A percentile compares a stretch with the other conserved stretches of the same genome.
phyloP scores from a whole-genome alignment of 1,140 invertebrate genomes.

The Drosophila malerkotliana region DNA sequence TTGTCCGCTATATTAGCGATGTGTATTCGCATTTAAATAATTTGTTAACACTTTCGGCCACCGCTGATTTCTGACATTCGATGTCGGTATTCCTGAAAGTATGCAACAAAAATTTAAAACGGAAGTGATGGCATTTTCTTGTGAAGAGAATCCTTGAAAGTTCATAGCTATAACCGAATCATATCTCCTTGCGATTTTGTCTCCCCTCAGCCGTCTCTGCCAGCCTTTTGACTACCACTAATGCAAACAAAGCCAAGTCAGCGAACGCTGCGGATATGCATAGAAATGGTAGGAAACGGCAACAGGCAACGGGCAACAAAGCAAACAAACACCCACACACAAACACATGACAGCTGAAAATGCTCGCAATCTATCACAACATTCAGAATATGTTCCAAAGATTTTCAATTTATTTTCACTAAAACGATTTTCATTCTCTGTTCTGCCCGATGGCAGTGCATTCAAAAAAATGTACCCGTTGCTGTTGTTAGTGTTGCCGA shows the following conservation, averaged over 20 bases:
- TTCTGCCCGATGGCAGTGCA: constrained; percentile 28
- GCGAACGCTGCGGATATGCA: constrained; percentile 66
- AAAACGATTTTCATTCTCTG: constrained; percentile 64
- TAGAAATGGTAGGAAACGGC: constrained; percentile 59
- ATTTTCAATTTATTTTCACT: constrained; percentile 80
- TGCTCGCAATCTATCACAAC: constrained; percentile 65
- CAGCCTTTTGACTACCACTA: constrained; percentile 12
- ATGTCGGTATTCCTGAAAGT: constrained; percentile 13
- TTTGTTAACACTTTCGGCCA: background rate
- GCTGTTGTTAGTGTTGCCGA: constrained; percentile 18
- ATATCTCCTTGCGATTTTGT: background rate
- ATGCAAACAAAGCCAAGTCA: constrained; percentile 44
- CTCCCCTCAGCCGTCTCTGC: background rate
- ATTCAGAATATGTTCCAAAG: constrained; percentile 72
- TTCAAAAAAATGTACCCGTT: constrained; percentile 8
- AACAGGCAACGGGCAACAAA: constrained; percentile 43
- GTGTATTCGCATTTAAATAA: background rate
- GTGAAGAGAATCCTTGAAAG: background rate
- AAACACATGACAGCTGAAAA: constrained; percentile 41
- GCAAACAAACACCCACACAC: constrained; percentile 37
- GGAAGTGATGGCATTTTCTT: background rate
- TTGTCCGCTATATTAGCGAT: background rate
- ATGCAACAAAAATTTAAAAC: constrained; percentile 1
- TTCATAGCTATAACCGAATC: background rate
- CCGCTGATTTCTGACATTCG: background rate